phyloP scores from a whole-genome alignment of 2,888 invertebrate genomes.

The Abrostola tripartita region DNA sequence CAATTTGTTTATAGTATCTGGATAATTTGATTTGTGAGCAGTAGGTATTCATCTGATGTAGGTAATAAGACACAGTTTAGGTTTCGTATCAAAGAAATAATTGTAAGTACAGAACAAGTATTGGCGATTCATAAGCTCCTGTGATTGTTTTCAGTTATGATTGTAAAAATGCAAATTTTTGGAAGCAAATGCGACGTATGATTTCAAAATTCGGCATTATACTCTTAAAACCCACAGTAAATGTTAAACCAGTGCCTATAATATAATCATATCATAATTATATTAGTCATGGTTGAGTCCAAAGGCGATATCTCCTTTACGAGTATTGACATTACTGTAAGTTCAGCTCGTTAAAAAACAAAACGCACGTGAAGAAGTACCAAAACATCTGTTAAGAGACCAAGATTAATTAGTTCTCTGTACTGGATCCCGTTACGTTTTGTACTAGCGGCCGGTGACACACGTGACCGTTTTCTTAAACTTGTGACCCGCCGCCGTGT shows the following conservation, averaged over 20 bases:
- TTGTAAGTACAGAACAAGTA: too few species aligned
- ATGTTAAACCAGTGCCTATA: too few species aligned
- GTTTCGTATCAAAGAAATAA: constrained; percentile 2
- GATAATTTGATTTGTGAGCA: constrained; percentile 24
- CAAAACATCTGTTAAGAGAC: constrained; percentile 51
- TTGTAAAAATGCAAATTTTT: too few species aligned
- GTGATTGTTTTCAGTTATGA: too few species aligned
- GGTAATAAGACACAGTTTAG: constrained; percentile 9
- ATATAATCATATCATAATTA: too few species aligned
- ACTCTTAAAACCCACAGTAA: too few species aligned
- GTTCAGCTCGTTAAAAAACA: constrained; percentile 13
- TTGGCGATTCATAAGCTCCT: too few species aligned
- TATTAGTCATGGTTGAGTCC: neutral
- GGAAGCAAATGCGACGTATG: too few species aligned
- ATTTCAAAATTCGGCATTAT: too few species aligned
- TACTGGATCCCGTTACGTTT: constrained; percentile 46
- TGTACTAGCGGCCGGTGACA: constrained; percentile 39
- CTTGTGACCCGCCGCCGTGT: constrained; percentile 56
- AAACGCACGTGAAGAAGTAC: constrained; percentile 28
- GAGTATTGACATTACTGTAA: neutral
- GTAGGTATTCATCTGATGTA: constrained; percentile 27
- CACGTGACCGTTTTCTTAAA: constrained; percentile 59
- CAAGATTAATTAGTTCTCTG: constrained; percentile 53
- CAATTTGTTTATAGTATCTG: constrained; percentile 41
- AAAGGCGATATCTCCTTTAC: neutral